Evolutionary conservation across 2,113 vertebrate genomes (phyloP).

Genomic region (Narcine bancroftii): DNA sequence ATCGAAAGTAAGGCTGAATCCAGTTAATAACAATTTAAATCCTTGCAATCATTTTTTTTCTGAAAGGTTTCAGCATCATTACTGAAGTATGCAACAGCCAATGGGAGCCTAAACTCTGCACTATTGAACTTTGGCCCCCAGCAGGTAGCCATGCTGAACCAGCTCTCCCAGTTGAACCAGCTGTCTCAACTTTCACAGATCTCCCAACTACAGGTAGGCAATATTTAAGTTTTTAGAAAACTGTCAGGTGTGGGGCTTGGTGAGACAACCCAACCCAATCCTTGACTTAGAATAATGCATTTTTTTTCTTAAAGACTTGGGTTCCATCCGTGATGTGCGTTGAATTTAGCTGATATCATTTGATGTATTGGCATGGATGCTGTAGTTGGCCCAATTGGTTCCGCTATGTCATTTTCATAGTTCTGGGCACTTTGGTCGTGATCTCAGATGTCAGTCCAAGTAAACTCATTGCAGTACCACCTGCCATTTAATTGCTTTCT

Average conservation of each 20-base stretch:
- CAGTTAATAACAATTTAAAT: constrained; percentile 7
- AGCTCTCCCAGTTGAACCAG: constrained; percentile 94
- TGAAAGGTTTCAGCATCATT: constrained; percentile 84
- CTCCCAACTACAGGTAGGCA: constrained; percentile 83
- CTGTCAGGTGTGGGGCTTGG: no score
- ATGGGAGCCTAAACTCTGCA: constrained; percentile 78
- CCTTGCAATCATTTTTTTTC: not conserved
- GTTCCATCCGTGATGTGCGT: not conserved
- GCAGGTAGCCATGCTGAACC: constrained; percentile 95
- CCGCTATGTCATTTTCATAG: not conserved
- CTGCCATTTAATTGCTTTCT: not conserved
- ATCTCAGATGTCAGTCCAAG: not conserved
- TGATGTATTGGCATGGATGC: not conserved
- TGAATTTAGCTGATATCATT: not conserved
- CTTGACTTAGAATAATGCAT: no score
- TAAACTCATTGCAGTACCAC: not conserved
- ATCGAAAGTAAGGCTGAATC: not conserved
- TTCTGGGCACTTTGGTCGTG: not conserved
- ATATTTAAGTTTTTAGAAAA: not conserved
- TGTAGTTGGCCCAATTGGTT: not conserved
- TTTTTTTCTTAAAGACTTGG: not conserved
- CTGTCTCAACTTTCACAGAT: constrained; percentile 72
- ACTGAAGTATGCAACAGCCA: constrained; percentile 92
- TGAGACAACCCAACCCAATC: no score
- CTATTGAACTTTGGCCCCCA: constrained; percentile 70